phyloP scores from a whole-genome alignment of 64 coral and sea anemone genomes.

The Exaiptasia diaphana region DNA sequence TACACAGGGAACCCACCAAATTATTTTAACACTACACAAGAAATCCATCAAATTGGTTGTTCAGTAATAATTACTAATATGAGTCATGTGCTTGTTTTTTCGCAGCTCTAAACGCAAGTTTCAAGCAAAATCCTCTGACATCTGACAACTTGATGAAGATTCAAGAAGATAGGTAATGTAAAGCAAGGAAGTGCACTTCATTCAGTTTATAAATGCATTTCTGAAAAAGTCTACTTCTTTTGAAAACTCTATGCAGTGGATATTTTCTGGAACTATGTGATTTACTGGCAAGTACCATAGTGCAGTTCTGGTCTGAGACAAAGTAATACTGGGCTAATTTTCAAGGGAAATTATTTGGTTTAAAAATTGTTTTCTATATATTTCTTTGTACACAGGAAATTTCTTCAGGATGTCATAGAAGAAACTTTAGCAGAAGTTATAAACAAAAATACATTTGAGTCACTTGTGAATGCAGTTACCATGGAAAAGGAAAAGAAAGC shows the following conservation, averaged over 20 bases:
- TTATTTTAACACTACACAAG: not conserved
- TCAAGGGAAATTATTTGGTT: too few relatives aligned
- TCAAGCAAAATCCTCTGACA: slow-evolving; percentile 90
- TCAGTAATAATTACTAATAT: not conserved
- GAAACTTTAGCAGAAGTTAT: slow-evolving; percentile 82
- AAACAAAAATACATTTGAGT: slow-evolving; percentile 59
- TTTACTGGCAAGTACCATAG: too few relatives aligned
- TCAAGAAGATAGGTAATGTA: slow-evolving; percentile 78
- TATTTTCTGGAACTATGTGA: too few relatives aligned
- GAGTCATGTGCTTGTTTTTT: not conserved
- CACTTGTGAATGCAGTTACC: slow-evolving; percentile 70
- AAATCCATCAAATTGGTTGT: not conserved
- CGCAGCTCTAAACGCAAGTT: slow-evolving; percentile 83
- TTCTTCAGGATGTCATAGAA: slow-evolving; percentile 91
- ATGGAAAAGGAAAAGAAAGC: slow-evolving; percentile 91
- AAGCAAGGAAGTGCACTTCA: not conserved
- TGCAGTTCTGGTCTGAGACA: too few relatives aligned
- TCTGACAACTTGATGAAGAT: slow-evolving; percentile 96
- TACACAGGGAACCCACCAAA: not conserved
- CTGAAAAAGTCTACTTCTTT: too few relatives aligned
- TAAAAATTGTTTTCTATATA: too few relatives aligned
- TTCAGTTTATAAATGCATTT: not conserved
- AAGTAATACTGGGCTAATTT: too few relatives aligned
- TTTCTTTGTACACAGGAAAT: slow-evolving; percentile 76
- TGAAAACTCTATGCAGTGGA: too few relatives aligned